Evolutionary conservation across 2,797 vertebrate species (phyloP).

Genomic region (Enteromius argenteus): DNA sequence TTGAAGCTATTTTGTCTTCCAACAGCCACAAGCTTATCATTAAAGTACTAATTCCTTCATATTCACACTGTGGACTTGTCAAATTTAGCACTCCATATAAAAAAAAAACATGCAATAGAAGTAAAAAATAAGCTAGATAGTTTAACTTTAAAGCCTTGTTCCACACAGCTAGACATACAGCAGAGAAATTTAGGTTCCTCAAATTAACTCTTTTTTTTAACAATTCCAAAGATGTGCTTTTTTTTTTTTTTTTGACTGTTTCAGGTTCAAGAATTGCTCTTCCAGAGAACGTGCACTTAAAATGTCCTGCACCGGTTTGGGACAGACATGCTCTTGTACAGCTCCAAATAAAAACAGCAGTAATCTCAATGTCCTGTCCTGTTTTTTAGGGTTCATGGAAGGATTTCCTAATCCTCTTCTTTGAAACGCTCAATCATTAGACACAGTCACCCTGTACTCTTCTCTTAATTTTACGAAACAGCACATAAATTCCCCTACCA

Average conservation of each 20-base stretch:
- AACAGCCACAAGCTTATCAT: constrained; percentile 60
- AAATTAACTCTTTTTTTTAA: not conserved
- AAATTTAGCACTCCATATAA: constrained; percentile 30
- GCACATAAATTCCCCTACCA: constrained; percentile 33
- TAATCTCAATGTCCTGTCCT: constrained; percentile 51
- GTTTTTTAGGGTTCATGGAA: constrained; percentile 44
- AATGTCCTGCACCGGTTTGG: constrained; percentile 32
- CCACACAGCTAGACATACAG: not conserved
- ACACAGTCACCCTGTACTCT: constrained; percentile 26
- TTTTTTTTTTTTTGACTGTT: constrained; percentile 5
- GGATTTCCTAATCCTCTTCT: constrained; percentile 50
- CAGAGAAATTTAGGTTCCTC: not conserved
- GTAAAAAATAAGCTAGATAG: constrained; percentile 5
- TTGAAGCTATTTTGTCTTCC: constrained; percentile 58
- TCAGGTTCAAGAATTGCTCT: constrained; percentile 41
- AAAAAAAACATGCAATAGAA: constrained; percentile 3
- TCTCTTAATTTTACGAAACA: constrained; percentile 1
- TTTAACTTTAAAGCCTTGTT: constrained; percentile 23
- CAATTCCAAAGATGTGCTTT: constrained; percentile 43
- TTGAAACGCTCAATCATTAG: constrained; percentile 35
- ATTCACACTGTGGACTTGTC: constrained; percentile 40
- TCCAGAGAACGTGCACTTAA: constrained; percentile 13
- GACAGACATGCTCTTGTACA: constrained; percentile 42
- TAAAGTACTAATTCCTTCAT: constrained; percentile 41
- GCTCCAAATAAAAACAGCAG: constrained; percentile 58